Conservation (phyloP, 2,888 invertebrate species). For the Aricia artaxerxes region DNA sequence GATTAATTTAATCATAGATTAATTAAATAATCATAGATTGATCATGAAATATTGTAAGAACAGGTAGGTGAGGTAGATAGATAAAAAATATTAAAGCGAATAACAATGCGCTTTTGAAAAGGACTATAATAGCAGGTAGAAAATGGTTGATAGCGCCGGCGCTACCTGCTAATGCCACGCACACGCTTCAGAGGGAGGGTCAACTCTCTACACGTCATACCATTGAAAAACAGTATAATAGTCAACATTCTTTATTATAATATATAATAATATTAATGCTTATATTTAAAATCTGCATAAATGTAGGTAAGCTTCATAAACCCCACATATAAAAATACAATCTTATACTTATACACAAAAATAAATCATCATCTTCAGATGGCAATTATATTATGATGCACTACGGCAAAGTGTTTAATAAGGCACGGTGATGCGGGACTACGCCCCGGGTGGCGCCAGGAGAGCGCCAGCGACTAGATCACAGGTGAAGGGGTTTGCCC, state of each 20-base stretch:
- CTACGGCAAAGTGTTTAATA: slow-evolving; percentile 76
- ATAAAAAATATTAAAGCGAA: neutral
- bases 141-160: slow-evolving; percentile 51
- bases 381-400: slow-evolving; percentile 74
- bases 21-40: neutral
- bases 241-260: slow-evolving; percentile 72
- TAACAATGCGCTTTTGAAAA: neutral
- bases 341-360: slow-evolving; percentile 70
- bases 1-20: neutral
- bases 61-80: neutral
- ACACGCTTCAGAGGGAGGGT: slow-evolving; percentile 30
- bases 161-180: slow-evolving; percentile 59
- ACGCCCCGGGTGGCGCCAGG: slow-evolving; percentile 77
- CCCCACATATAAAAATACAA: slow-evolving; percentile 79
- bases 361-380: slow-evolving; percentile 70
- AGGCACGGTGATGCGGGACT: slow-evolving; percentile 76
- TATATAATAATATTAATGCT: slow-evolving; percentile 65
- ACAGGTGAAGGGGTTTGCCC: slow-evolving; percentile 70
- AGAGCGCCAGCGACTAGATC: slow-evolving; percentile 78
- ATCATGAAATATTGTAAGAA: neutral
- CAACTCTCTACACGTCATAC: slow-evolving; percentile 35
- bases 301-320: slow-evolving; percentile 75
- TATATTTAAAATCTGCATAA: slow-evolving; percentile 71
- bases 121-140: slow-evolving; percentile 40
- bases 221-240: slow-evolving; percentile 63